Evolutionary conservation across 2,888 invertebrate genomes (phyloP), one percentile per base, ranked within the genome.

Genomic region (Suillia variegata): DNA sequence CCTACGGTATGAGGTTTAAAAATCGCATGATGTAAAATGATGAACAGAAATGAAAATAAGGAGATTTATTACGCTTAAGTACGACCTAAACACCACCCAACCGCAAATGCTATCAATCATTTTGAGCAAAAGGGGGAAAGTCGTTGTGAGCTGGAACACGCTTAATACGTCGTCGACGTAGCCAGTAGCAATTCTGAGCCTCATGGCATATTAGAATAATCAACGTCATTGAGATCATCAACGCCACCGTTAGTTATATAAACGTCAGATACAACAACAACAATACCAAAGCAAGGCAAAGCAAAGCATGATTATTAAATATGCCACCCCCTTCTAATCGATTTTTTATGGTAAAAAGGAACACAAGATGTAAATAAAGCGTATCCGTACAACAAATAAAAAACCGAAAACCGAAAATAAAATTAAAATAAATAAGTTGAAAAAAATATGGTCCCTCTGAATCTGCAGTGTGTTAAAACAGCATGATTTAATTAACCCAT

Each of bases 61-160:
- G 65, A 45, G 45, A 68, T 68, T 68, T 65, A 67, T 68, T 66
- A 62, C 56, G 67, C 54, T 62, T 63, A 64, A 62, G 62, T 38
- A 58, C 61, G 64, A 62, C 64, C 65, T 61, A 58, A 67, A 59
- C 58, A 59, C 54, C 20, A 20, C 3, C 45, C 6, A 45, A 20
- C 66, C 73, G 70, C 66, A 73, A 75, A 71, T 73, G 66, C 72
- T 74, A 72, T 72, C 72, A 72, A 72, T 72, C 72, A 72, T 75
- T 71, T 64, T 69, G 69, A 75, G 67, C 70, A 70, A 72, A 72
- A 72, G 72, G 72, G 72, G 72, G 66, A 74, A 72, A 45, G 45
- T 20, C 45, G 38, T 13, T 13, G 18, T 18, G 20, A 18, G 45
- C 45, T 13, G 45, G 18, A 45, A 13, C 38, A 38, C 38, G 38